Evolutionary conservation across 2,888 invertebrate genomes (phyloP).

Genomic region (Augochlorella aurata): DNA sequence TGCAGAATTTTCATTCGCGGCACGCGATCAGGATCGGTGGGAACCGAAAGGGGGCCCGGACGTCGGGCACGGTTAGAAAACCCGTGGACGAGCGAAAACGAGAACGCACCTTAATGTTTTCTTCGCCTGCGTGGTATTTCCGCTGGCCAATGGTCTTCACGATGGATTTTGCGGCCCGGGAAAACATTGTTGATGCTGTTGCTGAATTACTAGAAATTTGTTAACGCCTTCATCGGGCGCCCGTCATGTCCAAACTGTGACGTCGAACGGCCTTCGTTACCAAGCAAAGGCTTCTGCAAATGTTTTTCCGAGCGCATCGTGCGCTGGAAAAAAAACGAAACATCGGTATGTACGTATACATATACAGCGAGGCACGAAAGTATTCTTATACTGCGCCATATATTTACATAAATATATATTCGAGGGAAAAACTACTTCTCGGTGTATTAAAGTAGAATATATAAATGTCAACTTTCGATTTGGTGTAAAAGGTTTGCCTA

Average conservation of each 20-base stretch:
- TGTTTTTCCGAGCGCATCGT: slow-evolving; percentile 36
- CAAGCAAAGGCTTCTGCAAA: slow-evolving; percentile 36
- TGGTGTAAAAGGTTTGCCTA: too few relatives aligned
- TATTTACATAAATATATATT: neutral
- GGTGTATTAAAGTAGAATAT: too few relatives aligned
- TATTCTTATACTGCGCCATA: neutral
- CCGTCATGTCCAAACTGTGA: slow-evolving; percentile 68
- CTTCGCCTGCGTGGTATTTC: slow-evolving; percentile 60
- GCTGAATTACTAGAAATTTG: slow-evolving; percentile 71
- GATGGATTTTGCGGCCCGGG: slow-evolving; percentile 74
- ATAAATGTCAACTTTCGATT: too few relatives aligned
- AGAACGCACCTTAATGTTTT: slow-evolving; percentile 65
- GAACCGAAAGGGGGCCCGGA: neutral
- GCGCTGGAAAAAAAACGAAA: neutral
- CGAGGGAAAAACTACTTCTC: too few relatives aligned
- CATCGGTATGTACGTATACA: neutral
- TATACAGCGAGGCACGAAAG: neutral
- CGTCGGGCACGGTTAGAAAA: neutral
- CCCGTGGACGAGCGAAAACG: neutral
- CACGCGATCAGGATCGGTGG: neutral
- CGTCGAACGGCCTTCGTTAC: slow-evolving; percentile 45
- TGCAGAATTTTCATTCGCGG: slow-evolving; percentile 5
- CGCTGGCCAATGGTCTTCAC: slow-evolving; percentile 69
- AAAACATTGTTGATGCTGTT: slow-evolving; percentile 71
- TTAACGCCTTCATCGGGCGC: slow-evolving; percentile 66